These are phyloP conservation scores for Nothobranchius furzeri DNA, from an alignment of 2,113 vertebrate genomes.

Conservation along the genomic window DNA sequence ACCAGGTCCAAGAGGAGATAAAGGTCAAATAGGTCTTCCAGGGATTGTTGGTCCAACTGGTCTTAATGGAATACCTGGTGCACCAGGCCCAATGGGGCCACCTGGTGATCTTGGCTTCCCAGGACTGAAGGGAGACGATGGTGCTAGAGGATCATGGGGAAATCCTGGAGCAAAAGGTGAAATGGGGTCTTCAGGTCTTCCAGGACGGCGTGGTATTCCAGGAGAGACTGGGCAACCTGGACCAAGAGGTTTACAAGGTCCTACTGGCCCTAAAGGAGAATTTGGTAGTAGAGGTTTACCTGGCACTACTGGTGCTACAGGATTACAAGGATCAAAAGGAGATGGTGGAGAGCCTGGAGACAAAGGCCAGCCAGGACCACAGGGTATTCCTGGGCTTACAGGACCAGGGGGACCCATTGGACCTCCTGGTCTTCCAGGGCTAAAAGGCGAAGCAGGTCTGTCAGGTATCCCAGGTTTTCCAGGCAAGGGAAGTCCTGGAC, in stretches of 20 bases:
- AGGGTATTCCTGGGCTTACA: slow-evolving; percentile 77
- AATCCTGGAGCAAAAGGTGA: slow-evolving; percentile 87
- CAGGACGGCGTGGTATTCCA: slow-evolving; percentile 85
- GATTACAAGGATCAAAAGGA: slow-evolving; percentile 84
- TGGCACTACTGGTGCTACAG: slow-evolving; percentile 83
- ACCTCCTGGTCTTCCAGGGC: slow-evolving; percentile 75
- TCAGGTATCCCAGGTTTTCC: slow-evolving; percentile 85
- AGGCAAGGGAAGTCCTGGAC: slow-evolving; percentile 84
- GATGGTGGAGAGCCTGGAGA: slow-evolving; percentile 67
- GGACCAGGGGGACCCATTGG: slow-evolving; percentile 79
- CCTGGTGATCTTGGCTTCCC: slow-evolving; percentile 87
- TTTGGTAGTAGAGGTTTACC: slow-evolving; percentile 84
- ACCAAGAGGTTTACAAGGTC: slow-evolving; percentile 87
- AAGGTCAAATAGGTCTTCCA: slow-evolving; percentile 84
- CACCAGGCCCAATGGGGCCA: slow-evolving; percentile 87
- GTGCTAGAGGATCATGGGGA: slow-evolving; percentile 82
- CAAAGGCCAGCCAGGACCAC: slow-evolving; percentile 71
- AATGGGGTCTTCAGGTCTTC: slow-evolving; percentile 85
- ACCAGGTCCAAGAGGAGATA: slow-evolving; percentile 88
- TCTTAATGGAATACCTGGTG: slow-evolving; percentile 85
- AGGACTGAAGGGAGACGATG: slow-evolving; percentile 89
- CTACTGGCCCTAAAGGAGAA: slow-evolving; percentile 89
- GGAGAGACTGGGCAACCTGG: slow-evolving; percentile 87
- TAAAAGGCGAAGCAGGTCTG: slow-evolving; percentile 71
- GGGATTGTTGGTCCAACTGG: slow-evolving; percentile 87